These are phyloP conservation scores for Ameiurus melas DNA, from an alignment of 2,113 vertebrate species.

Conservation along the genomic window DNA sequence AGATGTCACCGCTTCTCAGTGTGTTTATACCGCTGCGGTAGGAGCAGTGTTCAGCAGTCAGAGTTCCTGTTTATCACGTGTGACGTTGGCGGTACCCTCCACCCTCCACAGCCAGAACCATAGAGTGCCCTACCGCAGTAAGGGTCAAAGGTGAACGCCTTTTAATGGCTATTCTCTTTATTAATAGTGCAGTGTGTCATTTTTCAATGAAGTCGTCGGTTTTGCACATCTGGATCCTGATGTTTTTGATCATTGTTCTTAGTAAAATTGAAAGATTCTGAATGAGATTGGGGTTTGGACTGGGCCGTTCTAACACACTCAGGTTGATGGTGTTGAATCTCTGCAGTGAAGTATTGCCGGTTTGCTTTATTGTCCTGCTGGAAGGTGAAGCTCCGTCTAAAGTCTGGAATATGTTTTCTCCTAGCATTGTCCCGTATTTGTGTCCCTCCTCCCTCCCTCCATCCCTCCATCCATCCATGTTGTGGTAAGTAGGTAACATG, in stretches of 20 bases:
- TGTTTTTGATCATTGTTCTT: not conserved
- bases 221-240: not conserved
- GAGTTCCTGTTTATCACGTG: not conserved
- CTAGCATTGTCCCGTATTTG: not conserved
- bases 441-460: not conserved
- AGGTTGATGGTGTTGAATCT: not conserved
- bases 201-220: not conserved
- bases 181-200: not conserved
- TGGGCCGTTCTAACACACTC: not conserved
- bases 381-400: not conserved
- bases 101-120: not conserved
- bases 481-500: too few relatives aligned
- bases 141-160: not conserved
- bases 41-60: not conserved
- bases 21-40: not conserved
- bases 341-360: not conserved
- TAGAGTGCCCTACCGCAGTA: not conserved
- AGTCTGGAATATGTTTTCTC: not conserved
- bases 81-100: not conserved
- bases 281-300: not conserved
- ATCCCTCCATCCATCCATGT: too few relatives aligned
- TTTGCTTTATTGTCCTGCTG: not conserved
- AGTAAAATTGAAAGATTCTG: not conserved
- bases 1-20: not conserved
- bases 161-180: not conserved